Evolutionary conservation across 1,140 invertebrate genomes (phyloP), one percentile per base, ranked within the genome.

Genomic region (Plectrocnemia conspersa): DNA sequence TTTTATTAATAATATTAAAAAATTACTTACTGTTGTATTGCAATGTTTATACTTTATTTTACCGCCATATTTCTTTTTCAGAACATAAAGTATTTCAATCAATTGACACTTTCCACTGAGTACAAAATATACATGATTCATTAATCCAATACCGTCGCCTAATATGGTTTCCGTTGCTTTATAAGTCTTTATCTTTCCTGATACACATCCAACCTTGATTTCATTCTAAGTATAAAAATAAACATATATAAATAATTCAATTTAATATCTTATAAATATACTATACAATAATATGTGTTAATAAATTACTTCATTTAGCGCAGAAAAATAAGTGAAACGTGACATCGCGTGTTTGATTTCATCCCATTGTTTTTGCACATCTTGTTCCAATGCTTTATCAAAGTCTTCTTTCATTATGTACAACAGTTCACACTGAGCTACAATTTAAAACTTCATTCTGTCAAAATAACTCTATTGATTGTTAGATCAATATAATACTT

Each of bases 71-170:
- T 18, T 32, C 45, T 13, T 48, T 32, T 32, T 19, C 18, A 32
- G 6, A 7, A 82, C 67, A 58, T 76, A 65, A 41, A 83, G 66
- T 13, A 78, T 76, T 58, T 84, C 80, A 21, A 85, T 79, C 61
- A 85, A 66, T 57, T 75, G 70, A 63, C 82, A 83, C 56, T 75
- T 73, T 13, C 83, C 82, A 21, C 75, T 75, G 10, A 83, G 64
- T 13, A 84, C 56, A 52, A 85, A 83, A 64, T 84, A 81, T 0
- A 79, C 78, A 42, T 79, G 82, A 64, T 81, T 79, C n/a, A 75
- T 68, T 38, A 81, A 68, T 11, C 82, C 82, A 42, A 71, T 70
- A 2, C 77, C 79, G 58, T 83, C 80, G 6, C 82, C 81, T n/a
- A 83, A 64, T 15, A 84, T 64, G 0, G 78, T 79, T 64, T 83